Evolutionary conservation across 2,888 invertebrate genomes (phyloP).

Genomic region (Macropis europaea): DNA sequence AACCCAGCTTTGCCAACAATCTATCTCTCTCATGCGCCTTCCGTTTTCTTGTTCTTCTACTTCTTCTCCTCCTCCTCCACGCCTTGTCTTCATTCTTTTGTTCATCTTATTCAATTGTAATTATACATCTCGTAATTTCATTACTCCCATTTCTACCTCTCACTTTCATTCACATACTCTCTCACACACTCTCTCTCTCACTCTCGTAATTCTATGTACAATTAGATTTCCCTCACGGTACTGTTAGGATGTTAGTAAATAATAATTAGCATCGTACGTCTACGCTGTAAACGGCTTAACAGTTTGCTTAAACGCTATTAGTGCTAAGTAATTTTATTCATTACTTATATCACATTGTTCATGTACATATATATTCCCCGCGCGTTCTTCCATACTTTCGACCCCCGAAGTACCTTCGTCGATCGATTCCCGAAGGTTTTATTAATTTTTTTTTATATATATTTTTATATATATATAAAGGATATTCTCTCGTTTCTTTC

Average conservation of each 20-base stretch:
- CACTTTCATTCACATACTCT: constrained; percentile 22
- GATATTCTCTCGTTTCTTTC: constrained; percentile 8
- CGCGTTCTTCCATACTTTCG: constrained; percentile 42
- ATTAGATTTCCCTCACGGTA: constrained; percentile 49
- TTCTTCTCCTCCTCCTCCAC: constrained; percentile 29
- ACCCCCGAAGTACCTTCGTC: constrained; percentile 16
- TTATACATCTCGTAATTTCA: constrained; percentile 32
- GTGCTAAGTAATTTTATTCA: constrained; percentile 78
- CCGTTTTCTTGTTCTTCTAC: not conserved
- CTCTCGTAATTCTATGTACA: constrained; percentile 62
- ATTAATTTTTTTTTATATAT: not conserved
- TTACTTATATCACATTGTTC: constrained; percentile 79
- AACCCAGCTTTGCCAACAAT: not conserved
- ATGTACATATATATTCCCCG: constrained; percentile 67
- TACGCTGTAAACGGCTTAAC: constrained; percentile 73
- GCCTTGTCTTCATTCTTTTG: not conserved
- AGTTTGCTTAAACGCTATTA: constrained; percentile 71
- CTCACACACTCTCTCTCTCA: constrained; percentile 1
- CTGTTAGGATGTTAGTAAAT: constrained; percentile 69
- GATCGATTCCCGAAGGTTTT: not conserved
- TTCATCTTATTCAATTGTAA: constrained; percentile 21
- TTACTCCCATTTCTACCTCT: not conserved
- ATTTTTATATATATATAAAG: constrained; percentile 27
- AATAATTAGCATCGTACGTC: constrained; percentile 74
- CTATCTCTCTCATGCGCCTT: not conserved